Conservation (phyloP, 1,140 invertebrate genomes). For the Camponotus vicinus region DNA sequence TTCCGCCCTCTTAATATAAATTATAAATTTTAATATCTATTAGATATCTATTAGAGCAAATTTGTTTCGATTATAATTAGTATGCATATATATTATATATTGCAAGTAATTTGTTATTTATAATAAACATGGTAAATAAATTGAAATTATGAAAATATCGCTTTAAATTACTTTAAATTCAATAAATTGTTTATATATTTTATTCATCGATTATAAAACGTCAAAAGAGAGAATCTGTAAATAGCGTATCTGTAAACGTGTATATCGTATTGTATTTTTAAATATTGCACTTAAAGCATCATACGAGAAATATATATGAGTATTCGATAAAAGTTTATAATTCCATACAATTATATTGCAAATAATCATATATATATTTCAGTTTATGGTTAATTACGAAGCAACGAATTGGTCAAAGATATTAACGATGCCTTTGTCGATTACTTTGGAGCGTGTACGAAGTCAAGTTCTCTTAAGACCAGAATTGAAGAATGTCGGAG, state of each 20-base stretch:
- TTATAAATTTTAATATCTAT: not conserved
- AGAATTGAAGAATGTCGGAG: conserved; percentile 76
- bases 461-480: conserved; percentile 75
- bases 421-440: conserved; percentile 73
- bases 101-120: too few relatives aligned
- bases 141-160: too few relatives aligned
- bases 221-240: too few relatives aligned
- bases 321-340: too few relatives aligned
- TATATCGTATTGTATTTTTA: too few relatives aligned
- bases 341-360: not conserved
- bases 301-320: too few relatives aligned
- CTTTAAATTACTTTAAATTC: too few relatives aligned
- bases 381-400: conserved; percentile 76
- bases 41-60: not conserved
- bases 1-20: not conserved
- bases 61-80: not conserved
- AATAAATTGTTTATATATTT: too few relatives aligned
- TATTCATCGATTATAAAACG: too few relatives aligned
- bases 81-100: not conserved
- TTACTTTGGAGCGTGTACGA: conserved; percentile 68
- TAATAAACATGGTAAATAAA: too few relatives aligned
- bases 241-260: too few relatives aligned
- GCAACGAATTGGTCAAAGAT: conserved; percentile 74
- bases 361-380: conserved; percentile 36
- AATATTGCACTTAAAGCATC: too few relatives aligned